Base-by-base conservation (phyloP, 2,113 vertebrate species). In the Myrmecophaga tridactyla region DNA sequence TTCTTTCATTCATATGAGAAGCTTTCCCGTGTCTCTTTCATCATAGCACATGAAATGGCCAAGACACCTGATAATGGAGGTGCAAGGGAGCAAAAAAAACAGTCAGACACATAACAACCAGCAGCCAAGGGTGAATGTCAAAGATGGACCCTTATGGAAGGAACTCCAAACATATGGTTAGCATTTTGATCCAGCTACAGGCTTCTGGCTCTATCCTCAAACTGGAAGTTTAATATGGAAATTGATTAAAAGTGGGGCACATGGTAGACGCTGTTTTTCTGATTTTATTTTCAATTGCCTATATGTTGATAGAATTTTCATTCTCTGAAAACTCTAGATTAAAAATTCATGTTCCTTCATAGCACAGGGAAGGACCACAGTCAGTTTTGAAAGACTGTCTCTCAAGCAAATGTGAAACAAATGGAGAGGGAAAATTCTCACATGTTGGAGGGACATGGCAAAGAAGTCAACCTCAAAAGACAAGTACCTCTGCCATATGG, bases 1-100 rank as follows among this genome's bases (percentile, higher is more conserved):
- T 91, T 82, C 23, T 87, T 70, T 94, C 36, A 65, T 4, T 76
- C 58, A 41, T 21, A 83, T 29, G 56, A 88, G 91, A 93, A 95
- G n/a, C 21, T 92, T 94, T 77, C 41, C n/a, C 31, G 72, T 69
- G 56, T 85, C 41, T 34, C 36, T 94, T 90, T 94, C 78, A 91
- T 67, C 51, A 51, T 1, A 39, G 20, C 20, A 48, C 62, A 93
- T 43, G 23, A 95, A 90, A 69, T 29, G 10, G 13, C 21, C 73
- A 91, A 46, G 62, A 58, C 7, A 89, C 25, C 62, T 48, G 53
- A 70, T 72, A 77, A 75, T 83, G 29, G 85, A 77, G n/a, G n/a
- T n/a, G n/a, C n/a, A n/a, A n/a, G n/a, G n/a, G n/a, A n/a, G n/a
- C n/a, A n/a, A n/a, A 58, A 78, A 83, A 18, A 53, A 62, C 29